These are phyloP conservation scores for Epizoanthus rinbou DNA, from an alignment of 92 coral and sea anemone species.

Conservation along the genomic window DNA sequence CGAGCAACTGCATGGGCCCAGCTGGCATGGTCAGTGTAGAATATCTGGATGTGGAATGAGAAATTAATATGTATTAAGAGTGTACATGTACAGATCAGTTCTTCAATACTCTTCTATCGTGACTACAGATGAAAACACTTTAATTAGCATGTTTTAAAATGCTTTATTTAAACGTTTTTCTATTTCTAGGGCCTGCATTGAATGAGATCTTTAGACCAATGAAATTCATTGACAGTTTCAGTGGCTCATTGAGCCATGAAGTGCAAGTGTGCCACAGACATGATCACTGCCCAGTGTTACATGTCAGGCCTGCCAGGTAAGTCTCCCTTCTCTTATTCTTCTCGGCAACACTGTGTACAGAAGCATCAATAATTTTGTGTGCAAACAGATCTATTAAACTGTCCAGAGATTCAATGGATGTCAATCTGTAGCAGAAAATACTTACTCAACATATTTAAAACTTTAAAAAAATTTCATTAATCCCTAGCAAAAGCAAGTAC, in stretches of 20 bases:
- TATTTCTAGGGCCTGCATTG: slow-evolving; percentile 64
- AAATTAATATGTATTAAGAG: no score
- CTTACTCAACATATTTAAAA: no score
- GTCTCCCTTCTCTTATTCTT: background rate
- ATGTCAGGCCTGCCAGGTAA: slow-evolving; percentile 92
- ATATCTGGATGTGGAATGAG: no score
- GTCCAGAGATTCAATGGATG: background rate
- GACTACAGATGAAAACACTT: no score
- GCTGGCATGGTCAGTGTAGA: no score
- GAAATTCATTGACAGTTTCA: slow-evolving; percentile 64
- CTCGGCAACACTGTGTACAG: background rate
- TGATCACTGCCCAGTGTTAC: slow-evolving; percentile 89
- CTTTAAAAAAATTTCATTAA: no score
- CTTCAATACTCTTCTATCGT: no score
- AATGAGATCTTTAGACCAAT: slow-evolving; percentile 77
- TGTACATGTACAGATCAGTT: no score
- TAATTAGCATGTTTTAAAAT: no score
- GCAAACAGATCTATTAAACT: no score
- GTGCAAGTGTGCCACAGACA: slow-evolving; percentile 91
- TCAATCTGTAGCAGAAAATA: background rate
- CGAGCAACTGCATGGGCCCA: no score
- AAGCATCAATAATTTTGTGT: background rate
- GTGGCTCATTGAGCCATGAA: slow-evolving; percentile 73
- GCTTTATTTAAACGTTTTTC: background rate
- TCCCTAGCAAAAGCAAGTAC: no score